Evolutionary conservation across 1,140 invertebrate genomes (phyloP).

Genomic region (Caenorhabditis inopinata): DNA sequence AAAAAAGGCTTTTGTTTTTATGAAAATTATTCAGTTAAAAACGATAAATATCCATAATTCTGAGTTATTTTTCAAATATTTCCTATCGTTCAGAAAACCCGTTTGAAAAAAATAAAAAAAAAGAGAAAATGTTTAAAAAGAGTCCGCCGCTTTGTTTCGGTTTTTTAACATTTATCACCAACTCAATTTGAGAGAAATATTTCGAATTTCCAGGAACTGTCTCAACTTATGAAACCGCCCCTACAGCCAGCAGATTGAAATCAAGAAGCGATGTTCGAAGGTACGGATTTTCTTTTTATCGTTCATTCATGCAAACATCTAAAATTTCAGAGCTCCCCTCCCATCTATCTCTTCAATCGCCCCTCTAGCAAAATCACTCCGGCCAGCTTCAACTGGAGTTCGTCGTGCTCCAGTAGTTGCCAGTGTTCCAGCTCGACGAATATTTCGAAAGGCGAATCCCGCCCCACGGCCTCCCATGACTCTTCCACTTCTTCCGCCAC

Average conservation of each 20-base stretch:
- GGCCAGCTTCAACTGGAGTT: neutral
- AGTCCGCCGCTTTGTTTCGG: too few relatives aligned
- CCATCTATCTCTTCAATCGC: neutral
- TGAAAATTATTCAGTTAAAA: too few relatives aligned
- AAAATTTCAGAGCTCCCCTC: neutral
- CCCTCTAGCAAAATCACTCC: neutral
- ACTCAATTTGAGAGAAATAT: too few relatives aligned
- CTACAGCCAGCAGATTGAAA: neutral
- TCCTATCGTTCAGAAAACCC: too few relatives aligned
- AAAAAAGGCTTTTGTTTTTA: too few relatives aligned
- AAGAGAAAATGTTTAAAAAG: too few relatives aligned
- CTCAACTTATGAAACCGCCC: neutral
- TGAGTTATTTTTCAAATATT: too few relatives aligned
- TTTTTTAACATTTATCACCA: too few relatives aligned
- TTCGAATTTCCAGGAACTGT: neutral
- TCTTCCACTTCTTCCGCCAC: conserved; percentile 17
- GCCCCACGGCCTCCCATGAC: neutral
- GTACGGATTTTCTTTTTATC: neutral
- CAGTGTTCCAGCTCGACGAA: neutral
- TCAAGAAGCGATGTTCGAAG: neutral
- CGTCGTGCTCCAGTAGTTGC: conserved; percentile 11
- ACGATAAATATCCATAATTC: too few relatives aligned
- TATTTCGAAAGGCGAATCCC: neutral
- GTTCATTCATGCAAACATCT: too few relatives aligned
- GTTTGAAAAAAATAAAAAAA: too few relatives aligned